Percentiles rank a stretch among this genome's conserved stretches.
These are phyloP conservation scores for Hydrotaea cyrtoneurina DNA, from an alignment of 2,888 invertebrate species.

Conservation along the genomic window DNA sequence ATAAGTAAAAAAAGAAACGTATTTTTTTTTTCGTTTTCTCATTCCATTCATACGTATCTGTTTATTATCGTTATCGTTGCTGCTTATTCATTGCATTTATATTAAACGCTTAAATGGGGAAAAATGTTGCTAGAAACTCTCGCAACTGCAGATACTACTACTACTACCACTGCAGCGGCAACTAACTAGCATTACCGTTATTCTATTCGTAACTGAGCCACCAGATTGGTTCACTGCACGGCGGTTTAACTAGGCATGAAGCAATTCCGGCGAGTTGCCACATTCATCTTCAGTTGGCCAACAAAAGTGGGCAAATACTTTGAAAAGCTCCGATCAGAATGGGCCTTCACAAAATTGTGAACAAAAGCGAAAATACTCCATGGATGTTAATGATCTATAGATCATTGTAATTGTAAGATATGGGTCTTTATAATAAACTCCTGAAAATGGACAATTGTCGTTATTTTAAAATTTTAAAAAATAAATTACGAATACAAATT, in stretches of 20 bases:
- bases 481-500: too few relatives aligned
- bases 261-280: neutral
- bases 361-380: too few relatives aligned
- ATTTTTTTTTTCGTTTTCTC: conserved; percentile 39
- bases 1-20: conserved; percentile 45
- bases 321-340: too few relatives aligned
- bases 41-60: conserved; percentile 28
- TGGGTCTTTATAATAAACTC: too few relatives aligned
- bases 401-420: too few relatives aligned
- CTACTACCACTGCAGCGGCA: conserved; percentile 1
- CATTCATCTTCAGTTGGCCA: neutral
- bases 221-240: conserved; percentile 45
- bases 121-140: conserved; percentile 41
- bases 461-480: too few relatives aligned
- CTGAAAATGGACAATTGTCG: too few relatives aligned
- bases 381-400: too few relatives aligned
- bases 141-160: neutral
- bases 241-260: conserved; percentile 15
- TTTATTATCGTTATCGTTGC: conserved; percentile 66
- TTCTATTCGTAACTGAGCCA: conserved; percentile 5
- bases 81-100: conserved; percentile 66
- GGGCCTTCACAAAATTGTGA: too few relatives aligned
- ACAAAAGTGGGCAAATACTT: neutral
- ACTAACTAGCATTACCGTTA: conserved; percentile 2
- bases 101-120: conserved; percentile 66